Conservation (phyloP, 2,888 invertebrate genomes). For the Lottia scabra region DNA sequence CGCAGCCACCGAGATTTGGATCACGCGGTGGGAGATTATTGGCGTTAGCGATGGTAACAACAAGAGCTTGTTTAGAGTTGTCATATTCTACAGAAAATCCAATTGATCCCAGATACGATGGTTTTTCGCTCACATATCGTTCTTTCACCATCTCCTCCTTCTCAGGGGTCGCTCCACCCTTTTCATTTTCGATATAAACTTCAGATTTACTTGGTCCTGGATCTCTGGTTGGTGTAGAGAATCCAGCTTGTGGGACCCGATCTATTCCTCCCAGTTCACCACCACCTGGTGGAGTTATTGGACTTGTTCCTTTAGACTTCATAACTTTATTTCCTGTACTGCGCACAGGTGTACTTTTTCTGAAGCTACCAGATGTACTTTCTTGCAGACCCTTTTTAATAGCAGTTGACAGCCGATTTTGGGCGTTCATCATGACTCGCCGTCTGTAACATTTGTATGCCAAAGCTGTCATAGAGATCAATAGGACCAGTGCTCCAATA, state of each 20-base stretch:
- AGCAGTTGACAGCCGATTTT: conserved; percentile 62
- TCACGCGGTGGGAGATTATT: conserved; percentile 87
- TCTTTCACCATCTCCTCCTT: conserved; percentile 69
- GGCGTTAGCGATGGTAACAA: conserved; percentile 92
- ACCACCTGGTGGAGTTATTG: conserved; percentile 51
- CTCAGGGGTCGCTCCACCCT: conserved; percentile 61
- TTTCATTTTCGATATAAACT: conserved; percentile 72
- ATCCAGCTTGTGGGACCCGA: conserved; percentile 64
- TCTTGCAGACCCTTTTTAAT: conserved; percentile 67
- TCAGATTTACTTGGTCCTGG: conserved; percentile 57
- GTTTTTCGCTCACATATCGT: conserved; percentile 54
- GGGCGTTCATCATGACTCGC: conserved; percentile 70
- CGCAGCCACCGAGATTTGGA: conserved; percentile 83
- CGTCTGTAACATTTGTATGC: conserved; percentile 78
- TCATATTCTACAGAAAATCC: conserved; percentile 92
- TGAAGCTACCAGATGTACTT: conserved; percentile 67
- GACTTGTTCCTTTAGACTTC: conserved; percentile 67
- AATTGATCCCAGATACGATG: conserved; percentile 81
- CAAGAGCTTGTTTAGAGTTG: conserved; percentile 88
- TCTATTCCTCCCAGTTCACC: conserved; percentile 49
- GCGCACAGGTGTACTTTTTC: conserved; percentile 89
- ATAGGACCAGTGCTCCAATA: conserved; percentile 75
- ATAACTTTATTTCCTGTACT: conserved; percentile 42
- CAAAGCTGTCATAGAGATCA: conserved; percentile 75
- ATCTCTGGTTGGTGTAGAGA: conserved; percentile 70